Base-by-base conservation (phyloP, 1,140 invertebrate genomes). In the Bombus vancouverensis region DNA sequence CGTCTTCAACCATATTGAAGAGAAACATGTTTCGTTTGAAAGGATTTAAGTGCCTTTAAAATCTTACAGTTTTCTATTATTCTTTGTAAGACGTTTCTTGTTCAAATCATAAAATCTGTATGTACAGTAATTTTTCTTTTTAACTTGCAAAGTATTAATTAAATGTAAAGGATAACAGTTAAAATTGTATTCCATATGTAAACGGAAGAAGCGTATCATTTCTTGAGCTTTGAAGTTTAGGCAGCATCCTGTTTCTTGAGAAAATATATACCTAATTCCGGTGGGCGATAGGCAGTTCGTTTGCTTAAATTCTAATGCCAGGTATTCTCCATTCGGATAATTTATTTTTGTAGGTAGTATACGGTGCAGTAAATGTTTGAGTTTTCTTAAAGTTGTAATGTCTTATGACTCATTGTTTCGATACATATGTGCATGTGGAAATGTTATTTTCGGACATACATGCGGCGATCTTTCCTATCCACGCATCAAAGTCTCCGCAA, bases 181-280 rank as follows among this genome's bases (percentile, higher is more conserved):
- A 57, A 72, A 74, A 57, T 53, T 37, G 34, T n/a, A n/a, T 8
- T 28, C 3, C 34, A 59, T 18, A 32, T 2, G 25, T 44, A 53
- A 72, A 72, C 37, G 37, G 47, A 72, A 65, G 32, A 47, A 47
- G 32, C 32, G 53, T 9, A 25, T 37, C 32, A 9, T 53, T 68
- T 77, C 57, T 42, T 44, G 1, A 42, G 73, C 81, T 83, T 83
- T 83, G 81, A 83, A 76, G 73, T 70, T 68, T 9, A 18, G 28
- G 44, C 81, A 34, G 81, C 81, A 77, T 83, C 81, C 73, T 83
- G 81, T 83, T 83, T 66, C 62, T 83, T 75, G 12, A 77, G 59
- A 68, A 83, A 83, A 83, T 62, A 83, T 34, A 83, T 77, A 53
- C 47, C 47, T 53, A 73, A 62, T 34, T 74, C 80, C 39, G n/a